phyloP scores from a whole-genome alignment of 1,140 invertebrate species.

The Polypedilum vanderplanki region DNA sequence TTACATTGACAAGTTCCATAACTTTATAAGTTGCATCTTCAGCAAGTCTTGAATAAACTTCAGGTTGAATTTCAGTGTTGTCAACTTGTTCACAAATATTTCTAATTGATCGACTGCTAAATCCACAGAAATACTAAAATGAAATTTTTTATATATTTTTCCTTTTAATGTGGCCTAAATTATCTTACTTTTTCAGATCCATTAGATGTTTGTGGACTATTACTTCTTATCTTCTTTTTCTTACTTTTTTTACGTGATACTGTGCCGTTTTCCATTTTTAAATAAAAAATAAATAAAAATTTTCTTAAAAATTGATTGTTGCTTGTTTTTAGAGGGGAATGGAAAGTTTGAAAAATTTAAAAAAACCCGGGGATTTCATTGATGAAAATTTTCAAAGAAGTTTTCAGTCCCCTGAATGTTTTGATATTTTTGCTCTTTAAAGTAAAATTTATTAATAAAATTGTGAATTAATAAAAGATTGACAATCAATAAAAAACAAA shows the following conservation, averaged over 20 bases:
- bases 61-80: slow-evolving; percentile 40
- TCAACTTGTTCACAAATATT: slow-evolving; percentile 44
- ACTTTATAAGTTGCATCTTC: slow-evolving; percentile 43
- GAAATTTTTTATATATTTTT: slow-evolving; percentile 30
- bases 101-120: slow-evolving; percentile 40
- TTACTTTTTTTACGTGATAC: background rate
- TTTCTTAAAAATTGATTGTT: too few relatives aligned
- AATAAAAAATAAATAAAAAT: too few relatives aligned
- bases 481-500: too few relatives aligned
- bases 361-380: too few relatives aligned
- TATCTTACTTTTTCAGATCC: slow-evolving; percentile 26
- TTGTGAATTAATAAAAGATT: too few relatives aligned
- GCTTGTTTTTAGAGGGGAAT: too few relatives aligned
- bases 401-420: too few relatives aligned
- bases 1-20: slow-evolving; percentile 42
- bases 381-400: too few relatives aligned
- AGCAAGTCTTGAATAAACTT: slow-evolving; percentile 39
- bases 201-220: background rate
- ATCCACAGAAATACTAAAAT: slow-evolving; percentile 32
- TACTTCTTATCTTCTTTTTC: slow-evolving; percentile 21
- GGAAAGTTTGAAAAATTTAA: too few relatives aligned
- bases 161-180: slow-evolving; percentile 29
- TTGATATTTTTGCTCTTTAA: too few relatives aligned
- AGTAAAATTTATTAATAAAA: too few relatives aligned
- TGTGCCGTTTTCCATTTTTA: slow-evolving; percentile 32